Evolutionary conservation across 2,797 vertebrate genomes (phyloP).

Genomic region (Lycodopsis pacificus): DNA sequence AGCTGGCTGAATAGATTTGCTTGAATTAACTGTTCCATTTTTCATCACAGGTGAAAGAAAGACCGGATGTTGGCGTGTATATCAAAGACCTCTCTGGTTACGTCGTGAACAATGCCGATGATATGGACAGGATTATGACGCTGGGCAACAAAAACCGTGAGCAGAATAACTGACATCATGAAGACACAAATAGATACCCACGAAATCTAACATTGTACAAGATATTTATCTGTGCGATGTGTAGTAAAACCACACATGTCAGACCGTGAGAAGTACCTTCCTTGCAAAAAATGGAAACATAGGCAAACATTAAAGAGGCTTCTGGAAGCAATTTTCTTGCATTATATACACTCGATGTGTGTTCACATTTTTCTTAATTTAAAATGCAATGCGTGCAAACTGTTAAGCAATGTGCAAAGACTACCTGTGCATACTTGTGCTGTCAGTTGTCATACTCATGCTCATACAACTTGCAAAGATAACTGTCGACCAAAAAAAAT

Average conservation of each 20-base stretch:
- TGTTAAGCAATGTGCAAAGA: background rate
- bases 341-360: no score
- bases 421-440: background rate
- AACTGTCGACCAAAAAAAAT: background rate
- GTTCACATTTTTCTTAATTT: background rate
- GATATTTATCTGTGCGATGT: background rate
- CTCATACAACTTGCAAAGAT: no score
- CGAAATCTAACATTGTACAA: background rate
- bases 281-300: no score
- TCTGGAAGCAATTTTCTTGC: no score
- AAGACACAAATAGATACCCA: background rate
- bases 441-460: background rate
- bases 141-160: conserved; percentile 98
- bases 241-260: background rate
- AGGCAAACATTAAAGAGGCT: background rate
- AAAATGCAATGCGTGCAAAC: background rate
- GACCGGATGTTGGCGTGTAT: conserved; percentile 98
- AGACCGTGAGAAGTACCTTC: background rate
- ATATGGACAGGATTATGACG: conserved; percentile 99
- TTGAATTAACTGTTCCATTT: background rate
- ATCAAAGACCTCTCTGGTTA: conserved; percentile 98
- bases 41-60: conserved; percentile 93
- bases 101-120: conserved; percentile 98
- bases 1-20: background rate
- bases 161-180: conserved; percentile 45